Base-by-base conservation (phyloP, 23 tunicate species). In the Diplosoma virens region DNA sequence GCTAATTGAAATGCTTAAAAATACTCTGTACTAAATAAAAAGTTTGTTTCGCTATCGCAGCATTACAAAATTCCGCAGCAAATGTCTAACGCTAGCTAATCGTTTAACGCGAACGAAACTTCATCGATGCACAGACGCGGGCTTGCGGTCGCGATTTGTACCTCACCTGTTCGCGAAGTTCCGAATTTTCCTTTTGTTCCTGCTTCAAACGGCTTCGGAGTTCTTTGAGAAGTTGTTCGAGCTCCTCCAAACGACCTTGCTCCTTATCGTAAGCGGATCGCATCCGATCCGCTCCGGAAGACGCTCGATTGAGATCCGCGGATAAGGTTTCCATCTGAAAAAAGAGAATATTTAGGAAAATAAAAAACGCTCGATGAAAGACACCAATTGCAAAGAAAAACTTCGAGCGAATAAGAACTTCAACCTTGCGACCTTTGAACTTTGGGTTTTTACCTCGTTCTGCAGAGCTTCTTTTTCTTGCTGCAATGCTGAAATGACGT, bases 141-240 rank as follows among this genome's bases (percentile, higher is more conserved):
- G n/a, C n/a, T n/a, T n/a, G n/a, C n/a, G n/a, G n/a, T n/a, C n/a
- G n/a, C n/a, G n/a, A n/a, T n/a, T n/a, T 14, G 14, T 53, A 74
- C 16, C 71, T 25, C 25, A 72, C 86, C 86, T 72, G 67, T 30
- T 81, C 67, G 28, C 72, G 67, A 30, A 81, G 46, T 37, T 81
- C 61, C 3, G 61, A 56, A 21, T 81, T 81, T 37, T 59, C 71
- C 25, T 58, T 72, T 30, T 81, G 86, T 58, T 81, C 79, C 36
- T 81, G 67, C 45, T 71, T 71, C 26, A 81, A 29, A 14, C 56
- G 76, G 52, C 20, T 25, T n/a, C 86, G 46, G 6, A 81, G 70
- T 65, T 81, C 86, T 20, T 70, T 60, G 4, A 81, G 74, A 4
- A 81, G 79, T 11, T 81, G 67, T 36, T 81, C 86, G 60, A 81